Conservation (phyloP, 2,888 invertebrate genomes). For the Ichneumoninae sp. region DNA sequence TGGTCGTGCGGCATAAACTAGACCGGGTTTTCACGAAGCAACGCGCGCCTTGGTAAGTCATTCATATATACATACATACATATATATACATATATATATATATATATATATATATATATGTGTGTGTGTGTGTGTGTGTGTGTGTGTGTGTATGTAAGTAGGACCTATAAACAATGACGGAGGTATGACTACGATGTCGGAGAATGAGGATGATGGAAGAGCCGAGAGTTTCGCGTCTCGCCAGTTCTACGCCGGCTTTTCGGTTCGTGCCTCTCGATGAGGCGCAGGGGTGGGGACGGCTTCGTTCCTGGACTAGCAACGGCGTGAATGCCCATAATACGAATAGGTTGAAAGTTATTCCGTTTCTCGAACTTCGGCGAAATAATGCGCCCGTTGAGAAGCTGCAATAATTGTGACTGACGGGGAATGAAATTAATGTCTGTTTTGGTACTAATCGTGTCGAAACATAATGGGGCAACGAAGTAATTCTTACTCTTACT, state of each 20-base stretch:
- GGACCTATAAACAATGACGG: slow-evolving; percentile 1
- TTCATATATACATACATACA: too few species aligned
- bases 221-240: slow-evolving; percentile 48
- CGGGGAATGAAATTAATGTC: neutral
- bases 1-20: slow-evolving; percentile 10
- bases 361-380: slow-evolving; percentile 11
- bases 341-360: slow-evolving; percentile 61
- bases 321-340: slow-evolving; percentile 53
- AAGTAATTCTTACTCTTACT: neutral
- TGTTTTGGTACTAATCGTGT: neutral
- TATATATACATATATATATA: neutral
- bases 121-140: too few species aligned
- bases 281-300: neutral
- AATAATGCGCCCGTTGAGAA: neutral
- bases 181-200: slow-evolving; percentile 1
- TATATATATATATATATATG: too few species aligned
- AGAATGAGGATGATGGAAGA: slow-evolving; percentile 33
- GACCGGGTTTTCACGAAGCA: neutral
- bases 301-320: slow-evolving; percentile 19
- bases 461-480: neutral
- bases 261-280: neutral
- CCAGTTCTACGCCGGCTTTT: slow-evolving; percentile 54
- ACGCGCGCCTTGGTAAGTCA: neutral
- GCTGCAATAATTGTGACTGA: slow-evolving; percentile 30
- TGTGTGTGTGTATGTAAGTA: neutral